Evolutionary conservation across 2,113 vertebrate species (phyloP).

Genomic region (Grammomys surdaster): DNA sequence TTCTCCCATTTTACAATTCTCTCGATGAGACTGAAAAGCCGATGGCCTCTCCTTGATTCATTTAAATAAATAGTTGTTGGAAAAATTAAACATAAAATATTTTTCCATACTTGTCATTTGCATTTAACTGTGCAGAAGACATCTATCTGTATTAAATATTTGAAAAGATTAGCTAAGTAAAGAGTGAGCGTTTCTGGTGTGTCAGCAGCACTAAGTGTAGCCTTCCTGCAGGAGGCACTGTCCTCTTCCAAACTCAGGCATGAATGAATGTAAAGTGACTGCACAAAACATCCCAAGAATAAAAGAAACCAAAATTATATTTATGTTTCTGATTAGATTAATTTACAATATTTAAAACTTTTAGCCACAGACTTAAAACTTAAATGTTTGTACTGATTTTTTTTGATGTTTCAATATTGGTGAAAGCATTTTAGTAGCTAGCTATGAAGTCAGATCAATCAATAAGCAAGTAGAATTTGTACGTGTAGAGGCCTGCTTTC

Average conservation of each 20-base stretch:
- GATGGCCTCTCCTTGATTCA: neutral
- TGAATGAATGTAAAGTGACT: neutral
- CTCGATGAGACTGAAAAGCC: neutral
- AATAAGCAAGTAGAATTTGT: neutral
- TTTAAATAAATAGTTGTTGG: slow-evolving; percentile 1
- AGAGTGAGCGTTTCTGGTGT: neutral
- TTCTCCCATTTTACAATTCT: neutral
- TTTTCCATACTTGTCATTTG: slow-evolving; percentile 6
- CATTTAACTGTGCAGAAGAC: neutral
- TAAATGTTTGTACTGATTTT: neutral
- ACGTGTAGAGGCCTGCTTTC: neutral
- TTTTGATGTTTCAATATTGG: neutral
- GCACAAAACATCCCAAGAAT: neutral
- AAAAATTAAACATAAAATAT: slow-evolving; percentile 41
- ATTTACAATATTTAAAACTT: slow-evolving; percentile 22
- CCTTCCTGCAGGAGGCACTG: neutral
- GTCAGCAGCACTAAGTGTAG: neutral
- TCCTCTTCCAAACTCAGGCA: neutral
- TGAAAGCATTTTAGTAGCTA: neutral
- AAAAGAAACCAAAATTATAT: neutral
- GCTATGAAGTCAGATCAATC: neutral
- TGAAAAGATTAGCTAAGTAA: neutral
- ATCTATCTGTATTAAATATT: neutral
- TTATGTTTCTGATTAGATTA: slow-evolving; percentile 41
- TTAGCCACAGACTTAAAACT: neutral